A percentile compares a stretch with the other conserved stretches of the same genome.
Evolutionary conservation across 2,888 invertebrate genomes (phyloP).

Genomic region (Podabrus alpinus): DNA sequence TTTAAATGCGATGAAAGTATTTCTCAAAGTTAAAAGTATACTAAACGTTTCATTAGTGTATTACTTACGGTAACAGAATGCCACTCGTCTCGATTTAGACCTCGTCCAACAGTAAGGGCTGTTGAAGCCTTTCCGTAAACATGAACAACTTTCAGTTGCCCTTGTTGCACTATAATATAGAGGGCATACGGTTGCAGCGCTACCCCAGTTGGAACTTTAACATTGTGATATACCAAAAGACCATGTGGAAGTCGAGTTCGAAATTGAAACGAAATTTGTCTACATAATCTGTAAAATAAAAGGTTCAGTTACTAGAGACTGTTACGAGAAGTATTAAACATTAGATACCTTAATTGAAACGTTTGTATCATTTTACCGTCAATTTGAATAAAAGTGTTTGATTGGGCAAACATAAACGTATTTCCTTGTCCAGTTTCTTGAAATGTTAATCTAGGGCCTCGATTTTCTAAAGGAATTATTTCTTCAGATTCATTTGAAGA

Average conservation of each 20-base stretch:
- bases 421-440: conserved; percentile 82
- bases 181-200: conserved; percentile 86
- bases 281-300: conserved; percentile 68
- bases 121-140: conserved; percentile 88
- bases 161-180: conserved; percentile 90
- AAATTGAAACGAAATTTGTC: conserved; percentile 88
- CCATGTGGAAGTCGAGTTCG: conserved; percentile 87
- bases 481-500: conserved; percentile 14
- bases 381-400: conserved; percentile 87
- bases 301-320: too few relatives aligned
- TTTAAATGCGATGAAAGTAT: neutral
- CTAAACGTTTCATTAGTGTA: neutral
- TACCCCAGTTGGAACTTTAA: conserved; percentile 79
- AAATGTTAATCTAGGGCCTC: conserved; percentile 81
- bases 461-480: conserved; percentile 72
- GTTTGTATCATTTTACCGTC: conserved; percentile 89
- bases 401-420: conserved; percentile 91
- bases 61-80: conserved; percentile 76
- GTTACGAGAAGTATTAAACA: too few relatives aligned
- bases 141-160: conserved; percentile 88
- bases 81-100: conserved; percentile 87
- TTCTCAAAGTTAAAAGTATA: neutral
- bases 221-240: conserved; percentile 86
- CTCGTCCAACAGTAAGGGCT: conserved; percentile 83
- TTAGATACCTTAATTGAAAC: conserved; percentile 87